Conservation (phyloP, 2,888 invertebrate genomes). For the Neoascia interrupta region DNA sequence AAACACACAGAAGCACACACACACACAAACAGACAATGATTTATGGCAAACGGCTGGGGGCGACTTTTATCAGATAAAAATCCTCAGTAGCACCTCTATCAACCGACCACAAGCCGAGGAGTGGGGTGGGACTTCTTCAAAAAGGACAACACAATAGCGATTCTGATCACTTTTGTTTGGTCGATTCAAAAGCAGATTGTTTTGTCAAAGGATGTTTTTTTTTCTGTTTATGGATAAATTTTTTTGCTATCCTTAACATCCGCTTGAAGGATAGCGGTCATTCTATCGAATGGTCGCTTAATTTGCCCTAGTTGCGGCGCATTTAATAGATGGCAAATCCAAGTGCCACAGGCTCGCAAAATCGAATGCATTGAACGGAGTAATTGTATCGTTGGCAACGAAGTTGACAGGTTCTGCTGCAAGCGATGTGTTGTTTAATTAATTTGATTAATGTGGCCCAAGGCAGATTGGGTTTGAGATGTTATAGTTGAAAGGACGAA, state of each 20-base stretch:
- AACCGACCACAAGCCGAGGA: neutral
- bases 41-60: slow-evolving; percentile 58
- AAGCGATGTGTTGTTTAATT: neutral
- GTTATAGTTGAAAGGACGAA: neutral
- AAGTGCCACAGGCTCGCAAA: no score
- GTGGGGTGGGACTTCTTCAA: neutral
- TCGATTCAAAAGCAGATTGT: neutral
- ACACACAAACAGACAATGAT: slow-evolving; percentile 47
- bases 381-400: neutral
- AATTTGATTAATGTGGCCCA: neutral
- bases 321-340: neutral
- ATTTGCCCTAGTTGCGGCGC: neutral
- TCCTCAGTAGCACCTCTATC: slow-evolving; percentile 3
- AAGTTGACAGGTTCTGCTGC: neutral
- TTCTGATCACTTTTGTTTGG: no score
- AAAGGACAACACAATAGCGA: neutral
- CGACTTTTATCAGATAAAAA: slow-evolving; percentile 64
- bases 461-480: neutral
- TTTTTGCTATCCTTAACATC: no score
- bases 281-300: neutral
- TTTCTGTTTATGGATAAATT: no score
- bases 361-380: neutral
- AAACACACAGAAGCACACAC: slow-evolving; percentile 13
- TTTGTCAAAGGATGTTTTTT: neutral
- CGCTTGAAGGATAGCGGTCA: neutral